phyloP scores from a whole-genome alignment of 1,140 invertebrate genomes.

The Triops cancriformis region DNA sequence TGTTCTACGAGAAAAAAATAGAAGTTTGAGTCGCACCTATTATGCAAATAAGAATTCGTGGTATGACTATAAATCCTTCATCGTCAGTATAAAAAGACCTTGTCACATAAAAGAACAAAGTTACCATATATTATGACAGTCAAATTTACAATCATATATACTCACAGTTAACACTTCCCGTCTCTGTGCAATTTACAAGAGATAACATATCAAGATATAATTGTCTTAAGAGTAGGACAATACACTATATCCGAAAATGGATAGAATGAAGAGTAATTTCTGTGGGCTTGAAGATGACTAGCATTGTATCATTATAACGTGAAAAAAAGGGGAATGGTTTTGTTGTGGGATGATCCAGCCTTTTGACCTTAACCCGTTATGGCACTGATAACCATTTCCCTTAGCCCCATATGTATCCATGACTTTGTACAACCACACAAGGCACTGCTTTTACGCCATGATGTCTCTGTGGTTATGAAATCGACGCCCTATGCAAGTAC shows the following conservation, averaged over 20 bases:
- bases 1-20: no score
- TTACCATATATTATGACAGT: no score
- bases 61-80: no score
- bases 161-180: no score
- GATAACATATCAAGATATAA: no score
- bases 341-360: neutral
- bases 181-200: no score
- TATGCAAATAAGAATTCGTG: no score
- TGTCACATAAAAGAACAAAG: no score
- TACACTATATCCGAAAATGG: neutral
- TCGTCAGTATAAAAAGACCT: no score
- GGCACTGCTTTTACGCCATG: neutral
- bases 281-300: conserved; percentile 4
- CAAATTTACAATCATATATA: no score
- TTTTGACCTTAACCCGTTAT: neutral
- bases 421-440: neutral
- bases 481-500: neutral
- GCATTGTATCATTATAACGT: neutral
- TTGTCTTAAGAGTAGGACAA: no score
- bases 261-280: neutral
- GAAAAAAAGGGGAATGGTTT: neutral
- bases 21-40: no score
- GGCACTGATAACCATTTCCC: neutral
- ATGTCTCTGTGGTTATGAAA: neutral
- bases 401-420: neutral